Evolutionary conservation across 2,888 invertebrate genomes (phyloP).

Genomic region (Sminthurinus aureus): DNA sequence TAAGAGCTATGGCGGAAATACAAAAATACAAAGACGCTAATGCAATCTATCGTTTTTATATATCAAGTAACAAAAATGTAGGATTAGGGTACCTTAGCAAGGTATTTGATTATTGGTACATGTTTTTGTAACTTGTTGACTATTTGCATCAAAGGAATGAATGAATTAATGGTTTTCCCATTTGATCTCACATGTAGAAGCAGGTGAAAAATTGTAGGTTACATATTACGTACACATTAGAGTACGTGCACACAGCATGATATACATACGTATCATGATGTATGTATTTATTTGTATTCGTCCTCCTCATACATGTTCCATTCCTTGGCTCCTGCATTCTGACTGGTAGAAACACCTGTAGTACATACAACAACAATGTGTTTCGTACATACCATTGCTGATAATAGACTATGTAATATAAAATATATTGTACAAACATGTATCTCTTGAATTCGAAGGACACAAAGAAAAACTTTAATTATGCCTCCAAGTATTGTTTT

Average conservation of each 20-base stretch:
- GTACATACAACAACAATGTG: no score
- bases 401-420: no score
- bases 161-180: neutral
- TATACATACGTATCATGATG: no score
- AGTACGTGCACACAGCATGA: neutral
- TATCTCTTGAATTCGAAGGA: neutral
- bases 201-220: neutral
- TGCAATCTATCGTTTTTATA: no score
- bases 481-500: neutral
- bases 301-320: neutral
- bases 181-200: neutral
- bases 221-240: neutral
- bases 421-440: neutral
- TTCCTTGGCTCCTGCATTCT: neutral
- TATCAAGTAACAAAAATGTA: no score
- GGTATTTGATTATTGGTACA: no score
- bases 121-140: neutral
- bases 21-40: no score
- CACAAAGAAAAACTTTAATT: slow-evolving; percentile 8
- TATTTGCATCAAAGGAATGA: neutral
- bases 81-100: no score
- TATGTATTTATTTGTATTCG: neutral
- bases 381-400: no score
- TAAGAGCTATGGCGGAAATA: no score
- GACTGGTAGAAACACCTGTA: no score